Conservation (phyloP, 1,140 invertebrate genomes). For the Drosophila seguyi region DNA sequence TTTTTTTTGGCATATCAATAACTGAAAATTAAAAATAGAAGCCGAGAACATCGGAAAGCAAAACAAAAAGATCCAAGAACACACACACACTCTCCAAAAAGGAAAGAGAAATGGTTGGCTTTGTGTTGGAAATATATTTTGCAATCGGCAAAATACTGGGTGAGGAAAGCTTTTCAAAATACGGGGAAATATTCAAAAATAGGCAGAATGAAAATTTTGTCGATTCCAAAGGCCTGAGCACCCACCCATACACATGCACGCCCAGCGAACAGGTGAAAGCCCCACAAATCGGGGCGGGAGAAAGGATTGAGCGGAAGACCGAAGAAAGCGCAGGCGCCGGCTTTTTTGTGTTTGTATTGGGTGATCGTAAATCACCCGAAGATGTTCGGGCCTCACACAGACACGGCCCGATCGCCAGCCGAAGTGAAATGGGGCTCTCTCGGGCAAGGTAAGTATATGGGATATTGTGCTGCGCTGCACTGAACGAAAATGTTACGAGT, state of each 20-base stretch:
- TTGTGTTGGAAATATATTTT: slow-evolving; percentile 48
- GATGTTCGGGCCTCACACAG: slow-evolving; percentile 7
- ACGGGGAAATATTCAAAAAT: slow-evolving; percentile 70
- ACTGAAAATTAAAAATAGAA: slow-evolving; percentile 79
- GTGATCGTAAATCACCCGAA: slow-evolving; percentile 25
- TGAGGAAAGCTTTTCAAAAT: slow-evolving; percentile 61
- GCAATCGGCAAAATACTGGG: slow-evolving; percentile 59
- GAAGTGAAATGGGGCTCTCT: slow-evolving; percentile 15
- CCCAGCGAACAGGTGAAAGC: slow-evolving; percentile 26
- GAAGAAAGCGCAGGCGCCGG: slow-evolving; percentile 43
- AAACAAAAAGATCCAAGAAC: slow-evolving; percentile 40
- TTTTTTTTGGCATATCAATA: slow-evolving; percentile 84
- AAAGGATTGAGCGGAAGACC: slow-evolving; percentile 21
- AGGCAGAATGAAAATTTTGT: slow-evolving; percentile 28
- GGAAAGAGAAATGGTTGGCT: slow-evolving; percentile 21
- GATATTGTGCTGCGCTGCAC: slow-evolving; percentile 12
- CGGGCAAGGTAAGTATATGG: slow-evolving; percentile 9
- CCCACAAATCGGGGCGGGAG: background rate
- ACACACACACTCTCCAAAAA: slow-evolving; percentile 12
- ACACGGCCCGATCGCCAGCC: slow-evolving; percentile 6
- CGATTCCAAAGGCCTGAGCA: slow-evolving; percentile 36
- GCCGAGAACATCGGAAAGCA: slow-evolving; percentile 51
- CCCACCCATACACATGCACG: slow-evolving; percentile 27
- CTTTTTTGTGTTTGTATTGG: slow-evolving; percentile 4
- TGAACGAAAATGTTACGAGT: background rate